phyloP scores from a whole-genome alignment of 2,888 invertebrate species.

The Miltochrista miniata region DNA sequence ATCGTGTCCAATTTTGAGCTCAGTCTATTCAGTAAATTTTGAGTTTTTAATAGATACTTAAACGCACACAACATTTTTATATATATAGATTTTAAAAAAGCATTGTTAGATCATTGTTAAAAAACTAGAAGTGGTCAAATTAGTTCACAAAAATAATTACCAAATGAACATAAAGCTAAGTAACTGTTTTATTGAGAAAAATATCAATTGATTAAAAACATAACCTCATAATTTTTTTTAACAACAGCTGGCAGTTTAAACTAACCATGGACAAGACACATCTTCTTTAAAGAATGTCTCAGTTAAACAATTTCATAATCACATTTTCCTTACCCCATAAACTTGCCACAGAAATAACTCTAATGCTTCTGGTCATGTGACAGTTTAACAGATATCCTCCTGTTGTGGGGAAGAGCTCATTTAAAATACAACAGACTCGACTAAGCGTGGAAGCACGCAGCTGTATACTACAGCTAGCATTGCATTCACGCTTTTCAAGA shows the following conservation, averaged over 20 bases:
- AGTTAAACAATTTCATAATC: constrained; percentile 14
- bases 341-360: constrained; percentile 16
- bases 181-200: no score
- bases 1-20: no score
- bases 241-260: not conserved
- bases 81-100: no score
- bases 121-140: no score
- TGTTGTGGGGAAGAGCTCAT: constrained; percentile 67
- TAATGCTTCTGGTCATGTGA: constrained; percentile 39
- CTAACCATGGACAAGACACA: not conserved
- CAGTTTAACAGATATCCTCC: constrained; percentile 58
- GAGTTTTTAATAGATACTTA: no score
- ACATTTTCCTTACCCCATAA: constrained; percentile 11
- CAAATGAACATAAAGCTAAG: no score
- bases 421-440: constrained; percentile 66
- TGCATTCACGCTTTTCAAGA: constrained; percentile 56
- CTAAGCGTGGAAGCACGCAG: constrained; percentile 55
- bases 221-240: not conserved
- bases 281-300: not conserved
- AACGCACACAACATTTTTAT: no score
- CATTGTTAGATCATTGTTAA: no score
- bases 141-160: no score
- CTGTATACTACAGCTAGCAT: constrained; percentile 22
- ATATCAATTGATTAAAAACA: no score
- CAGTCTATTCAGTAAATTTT: no score